phyloP scores from a whole-genome alignment of 1,140 invertebrate genomes.

The Subanguina moxae region DNA sequence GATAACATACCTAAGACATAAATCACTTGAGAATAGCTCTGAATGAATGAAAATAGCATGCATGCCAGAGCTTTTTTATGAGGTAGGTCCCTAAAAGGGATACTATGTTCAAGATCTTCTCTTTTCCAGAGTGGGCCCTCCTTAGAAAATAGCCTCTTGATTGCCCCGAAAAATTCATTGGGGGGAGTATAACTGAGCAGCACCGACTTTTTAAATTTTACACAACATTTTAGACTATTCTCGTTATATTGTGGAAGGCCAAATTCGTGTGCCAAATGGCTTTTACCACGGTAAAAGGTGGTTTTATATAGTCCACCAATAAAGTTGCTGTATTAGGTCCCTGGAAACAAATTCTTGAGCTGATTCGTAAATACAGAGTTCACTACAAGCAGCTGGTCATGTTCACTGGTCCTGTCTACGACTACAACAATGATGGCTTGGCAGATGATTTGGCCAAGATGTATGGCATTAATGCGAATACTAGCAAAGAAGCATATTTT shows the following conservation, averaged over 20 bases:
- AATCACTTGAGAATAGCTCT: no score
- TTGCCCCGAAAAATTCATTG: no score
- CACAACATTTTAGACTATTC: conserved; percentile 30
- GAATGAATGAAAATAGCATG: no score
- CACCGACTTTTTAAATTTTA: no score
- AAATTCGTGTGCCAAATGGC: conserved; percentile 30
- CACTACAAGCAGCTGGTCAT: conserved; percentile 31
- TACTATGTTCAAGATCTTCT: no score
- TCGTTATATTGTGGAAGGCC: conserved; percentile 32
- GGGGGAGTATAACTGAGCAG: no score
- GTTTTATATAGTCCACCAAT: not conserved
- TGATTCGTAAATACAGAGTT: conserved; percentile 29
- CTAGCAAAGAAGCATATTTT: not conserved
- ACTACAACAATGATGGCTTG: conserved; percentile 37
- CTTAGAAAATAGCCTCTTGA: not conserved
- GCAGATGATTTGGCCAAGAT: conserved; percentile 22
- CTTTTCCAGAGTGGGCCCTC: no score
- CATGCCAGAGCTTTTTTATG: no score
- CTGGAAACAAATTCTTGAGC: conserved; percentile 8
- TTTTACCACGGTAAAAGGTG: conserved; percentile 28
- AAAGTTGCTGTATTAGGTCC: conserved; percentile 3
- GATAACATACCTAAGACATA: no score
- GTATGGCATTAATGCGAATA: not conserved
- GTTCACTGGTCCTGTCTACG: conserved; percentile 37
- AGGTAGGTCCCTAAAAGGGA: no score